A percentile compares a stretch with the other conserved stretches of the same genome.
phyloP scores from a whole-genome alignment of 2,797 vertebrate genomes.

The Microhierax caerulescens region DNA sequence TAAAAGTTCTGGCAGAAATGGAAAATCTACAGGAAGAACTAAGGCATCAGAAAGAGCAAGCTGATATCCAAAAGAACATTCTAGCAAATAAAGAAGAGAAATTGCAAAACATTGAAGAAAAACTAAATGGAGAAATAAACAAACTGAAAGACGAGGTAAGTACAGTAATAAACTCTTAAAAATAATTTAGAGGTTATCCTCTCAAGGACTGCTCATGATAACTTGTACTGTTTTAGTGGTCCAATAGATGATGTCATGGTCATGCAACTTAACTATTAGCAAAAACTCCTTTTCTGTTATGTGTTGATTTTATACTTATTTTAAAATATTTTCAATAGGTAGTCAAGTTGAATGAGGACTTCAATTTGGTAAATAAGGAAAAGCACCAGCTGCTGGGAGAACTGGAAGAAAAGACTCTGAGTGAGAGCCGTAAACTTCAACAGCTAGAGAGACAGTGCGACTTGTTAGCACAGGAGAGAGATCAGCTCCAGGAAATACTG shows the following conservation, averaged over 20 bases:
- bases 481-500: constrained; percentile 74
- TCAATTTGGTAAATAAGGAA: not conserved
- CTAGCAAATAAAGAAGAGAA: not conserved
- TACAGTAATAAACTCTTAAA: not conserved
- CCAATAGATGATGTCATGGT: too few species aligned
- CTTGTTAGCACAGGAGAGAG: constrained; percentile 73
- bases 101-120: not conserved
- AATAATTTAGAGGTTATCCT: not conserved
- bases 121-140: not conserved
- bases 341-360: not conserved
- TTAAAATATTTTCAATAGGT: not conserved
- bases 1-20: not conserved
- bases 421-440: not conserved
- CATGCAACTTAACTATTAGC: too few species aligned
- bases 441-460: not conserved
- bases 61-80: not conserved
- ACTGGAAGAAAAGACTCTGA: not conserved
- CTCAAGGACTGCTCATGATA: not conserved
- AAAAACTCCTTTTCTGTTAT: too few species aligned
- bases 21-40: not conserved
- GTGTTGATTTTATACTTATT: not conserved
- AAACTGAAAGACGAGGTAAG: not conserved
- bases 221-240: not conserved
- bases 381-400: not conserved
- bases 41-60: not conserved